These are phyloP conservation scores for Ceyx erithaca DNA, from an alignment of 2,797 vertebrate genomes.

Conservation along the genomic window DNA sequence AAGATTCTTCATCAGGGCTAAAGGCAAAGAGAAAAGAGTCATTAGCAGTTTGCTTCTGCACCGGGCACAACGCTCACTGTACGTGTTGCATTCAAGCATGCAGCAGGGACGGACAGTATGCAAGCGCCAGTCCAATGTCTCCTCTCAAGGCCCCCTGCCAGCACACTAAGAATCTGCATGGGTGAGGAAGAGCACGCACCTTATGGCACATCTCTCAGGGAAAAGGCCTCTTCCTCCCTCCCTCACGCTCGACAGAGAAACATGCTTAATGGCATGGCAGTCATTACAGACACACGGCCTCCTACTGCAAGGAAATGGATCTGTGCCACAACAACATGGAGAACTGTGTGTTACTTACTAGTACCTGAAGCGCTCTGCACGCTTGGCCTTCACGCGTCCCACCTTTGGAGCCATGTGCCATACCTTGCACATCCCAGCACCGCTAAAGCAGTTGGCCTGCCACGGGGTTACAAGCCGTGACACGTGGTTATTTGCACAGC, in stretches of 20 bases:
- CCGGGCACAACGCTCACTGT: not conserved
- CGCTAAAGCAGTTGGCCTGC: conserved; percentile 41
- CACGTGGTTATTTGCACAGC: not conserved
- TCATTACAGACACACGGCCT: conserved; percentile 21
- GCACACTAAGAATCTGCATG: not conserved
- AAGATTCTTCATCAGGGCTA: conserved; percentile 96
- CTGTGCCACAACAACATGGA: conserved; percentile 35
- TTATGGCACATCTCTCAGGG: not conserved
- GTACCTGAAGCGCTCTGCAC: not conserved
- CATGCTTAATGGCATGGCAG: conserved; percentile 49
- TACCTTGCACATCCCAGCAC: conserved; percentile 8
- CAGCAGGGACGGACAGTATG: conserved; percentile 58
- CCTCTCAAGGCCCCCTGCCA: conserved; percentile 23
- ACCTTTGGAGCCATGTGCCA: conserved; percentile 38
- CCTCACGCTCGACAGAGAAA: conserved; percentile 35
- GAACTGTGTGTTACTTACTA: conserved; percentile 28
- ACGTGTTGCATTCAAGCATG: conserved; percentile 59
- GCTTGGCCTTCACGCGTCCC: not conserved
- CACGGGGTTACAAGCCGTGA: conserved; percentile 48
- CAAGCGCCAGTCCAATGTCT: conserved; percentile 45
- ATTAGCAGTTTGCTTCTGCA: not conserved
- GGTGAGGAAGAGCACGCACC: conserved; percentile 25
- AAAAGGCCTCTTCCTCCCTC: conserved; percentile 11
- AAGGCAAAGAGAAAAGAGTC: conserved; percentile 49
- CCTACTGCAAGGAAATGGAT: conserved; percentile 3